These are phyloP conservation scores for Anoplolepis gracilipes DNA, from an alignment of 1,140 invertebrate species.

Conservation along the genomic window DNA sequence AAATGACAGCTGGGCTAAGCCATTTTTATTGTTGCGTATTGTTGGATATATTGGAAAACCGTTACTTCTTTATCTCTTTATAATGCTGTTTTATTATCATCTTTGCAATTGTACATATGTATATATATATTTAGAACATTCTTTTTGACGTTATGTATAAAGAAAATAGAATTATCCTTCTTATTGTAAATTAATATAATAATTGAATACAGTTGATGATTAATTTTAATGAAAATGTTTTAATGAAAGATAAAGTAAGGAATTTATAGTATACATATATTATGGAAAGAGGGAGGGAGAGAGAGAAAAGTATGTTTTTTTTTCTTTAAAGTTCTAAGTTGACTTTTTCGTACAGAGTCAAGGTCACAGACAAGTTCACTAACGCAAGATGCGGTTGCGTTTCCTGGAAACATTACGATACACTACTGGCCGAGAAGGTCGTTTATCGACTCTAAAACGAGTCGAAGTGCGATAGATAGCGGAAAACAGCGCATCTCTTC, in stretches of 20 bases:
- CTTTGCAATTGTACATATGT: too few species aligned
- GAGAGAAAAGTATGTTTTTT: background rate
- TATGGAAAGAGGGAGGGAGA: too few species aligned
- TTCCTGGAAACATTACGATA: constrained; percentile 35
- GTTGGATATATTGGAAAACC: too few species aligned
- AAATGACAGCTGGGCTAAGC: constrained; percentile 66
- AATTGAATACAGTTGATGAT: too few species aligned
- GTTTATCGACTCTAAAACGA: constrained; percentile 70
- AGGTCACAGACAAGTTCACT: constrained; percentile 25
- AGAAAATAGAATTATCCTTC: too few species aligned
- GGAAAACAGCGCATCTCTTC: constrained; percentile 12
- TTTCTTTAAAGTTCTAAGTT: background rate
- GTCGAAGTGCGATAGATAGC: constrained; percentile 16
- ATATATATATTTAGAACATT: too few species aligned
- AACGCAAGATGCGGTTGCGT: constrained; percentile 14
- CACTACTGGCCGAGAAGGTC: background rate
- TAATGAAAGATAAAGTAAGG: background rate
- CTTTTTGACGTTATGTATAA: too few species aligned
- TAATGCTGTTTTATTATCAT: too few species aligned
- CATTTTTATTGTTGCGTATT: background rate
- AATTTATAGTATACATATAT: background rate
- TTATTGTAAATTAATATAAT: too few species aligned
- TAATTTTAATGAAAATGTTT: background rate
- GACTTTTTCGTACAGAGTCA: constrained; percentile 53
- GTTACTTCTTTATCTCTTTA: too few species aligned